phyloP scores from a whole-genome alignment of 30 jellyfish, hydroid and myxozoan species.

The Pelagia noctiluca region DNA sequence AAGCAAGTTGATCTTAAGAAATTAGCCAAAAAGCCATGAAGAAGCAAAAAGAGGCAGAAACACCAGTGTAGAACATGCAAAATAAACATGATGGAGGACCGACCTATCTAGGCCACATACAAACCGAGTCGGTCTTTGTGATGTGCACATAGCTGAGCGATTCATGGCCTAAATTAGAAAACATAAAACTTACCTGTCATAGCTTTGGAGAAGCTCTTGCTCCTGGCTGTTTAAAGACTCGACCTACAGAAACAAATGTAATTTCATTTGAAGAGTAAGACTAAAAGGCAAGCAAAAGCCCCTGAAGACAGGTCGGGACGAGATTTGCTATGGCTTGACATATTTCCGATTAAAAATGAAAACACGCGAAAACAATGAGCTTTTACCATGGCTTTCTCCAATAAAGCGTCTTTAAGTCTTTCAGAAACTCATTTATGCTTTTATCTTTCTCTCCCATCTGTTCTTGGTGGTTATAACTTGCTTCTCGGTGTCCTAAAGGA shows the following conservation, averaged over 20 bases:
- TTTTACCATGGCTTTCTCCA: constrained; percentile 71
- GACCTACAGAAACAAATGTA: constrained; percentile 45
- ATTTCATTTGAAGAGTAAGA: not conserved
- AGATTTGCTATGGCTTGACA: not conserved
- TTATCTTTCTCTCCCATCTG: constrained; percentile 74
- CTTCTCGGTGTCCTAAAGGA: not conserved
- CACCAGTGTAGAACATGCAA: no score
- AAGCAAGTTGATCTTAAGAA: no score
- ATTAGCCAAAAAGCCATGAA: no score
- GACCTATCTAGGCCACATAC: no score
- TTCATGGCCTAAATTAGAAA: constrained; percentile 1
- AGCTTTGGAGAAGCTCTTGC: constrained; percentile 95
- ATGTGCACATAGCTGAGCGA: not conserved
- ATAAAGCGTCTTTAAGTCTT: constrained; percentile 42
- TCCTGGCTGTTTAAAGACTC: constrained; percentile 85
- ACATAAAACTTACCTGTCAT: constrained; percentile 87
- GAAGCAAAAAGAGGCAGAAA: no score
- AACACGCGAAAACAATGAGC: not conserved
- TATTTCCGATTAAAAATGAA: not conserved
- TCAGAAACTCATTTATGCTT: constrained; percentile 40
- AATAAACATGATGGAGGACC: no score
- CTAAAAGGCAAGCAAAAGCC: not conserved
- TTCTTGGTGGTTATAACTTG: constrained; percentile 12
- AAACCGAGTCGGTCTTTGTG: no score
- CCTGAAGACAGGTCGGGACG: not conserved